Evolutionary conservation across 2,888 invertebrate genomes (phyloP), one percentile per base, ranked within the genome.

Genomic region (Phania funesta): DNA sequence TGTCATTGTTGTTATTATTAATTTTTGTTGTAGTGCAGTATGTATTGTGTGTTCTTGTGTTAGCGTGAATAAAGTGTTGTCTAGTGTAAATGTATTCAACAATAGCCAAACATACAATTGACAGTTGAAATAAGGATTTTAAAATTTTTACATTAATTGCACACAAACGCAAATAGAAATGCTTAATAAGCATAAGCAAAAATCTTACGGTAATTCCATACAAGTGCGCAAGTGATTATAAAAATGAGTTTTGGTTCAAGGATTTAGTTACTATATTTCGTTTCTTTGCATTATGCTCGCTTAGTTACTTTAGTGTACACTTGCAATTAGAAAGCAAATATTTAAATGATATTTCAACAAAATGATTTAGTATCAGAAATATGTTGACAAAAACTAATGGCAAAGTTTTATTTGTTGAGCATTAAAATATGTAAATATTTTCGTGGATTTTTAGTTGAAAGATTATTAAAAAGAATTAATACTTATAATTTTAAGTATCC

Each of bases 311-410:
- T 7, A 32, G 20, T 4, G 29, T 46, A 35, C n/a, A 22, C 44
- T 64, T 68, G 41, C 67, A 75, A 60, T 75, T 73, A 54, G 46
- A 67, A 67, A 56, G 62, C 62, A 81, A 77, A 81, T 73, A 68
- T 73, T 73, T 62, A 41, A 67, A 76, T 68, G 60, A 32, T n/a
- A 58, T 50, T 54, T 64, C 62, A 73, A 67, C 54, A 81, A 67
- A n/a, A 70, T 70, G 70, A 70, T 48, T 70, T 62, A 54, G 24
- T 77, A 62, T 68, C 62, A 68, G 48, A 54, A 26, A 26, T 48
- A 16, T 32, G n/a, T 56, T 5, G 3, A 20, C 26, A 29, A 5
- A 4, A n/a, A 11, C 26, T 11, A 11, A 50, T 22, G 18, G 22
- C 41, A 54, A 54, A 54, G 20, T 50, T 22, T 32, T 60, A 62